Evolutionary conservation across 2,797 vertebrate genomes (phyloP).

Genomic region (Poeciliopsis turneri): DNA sequence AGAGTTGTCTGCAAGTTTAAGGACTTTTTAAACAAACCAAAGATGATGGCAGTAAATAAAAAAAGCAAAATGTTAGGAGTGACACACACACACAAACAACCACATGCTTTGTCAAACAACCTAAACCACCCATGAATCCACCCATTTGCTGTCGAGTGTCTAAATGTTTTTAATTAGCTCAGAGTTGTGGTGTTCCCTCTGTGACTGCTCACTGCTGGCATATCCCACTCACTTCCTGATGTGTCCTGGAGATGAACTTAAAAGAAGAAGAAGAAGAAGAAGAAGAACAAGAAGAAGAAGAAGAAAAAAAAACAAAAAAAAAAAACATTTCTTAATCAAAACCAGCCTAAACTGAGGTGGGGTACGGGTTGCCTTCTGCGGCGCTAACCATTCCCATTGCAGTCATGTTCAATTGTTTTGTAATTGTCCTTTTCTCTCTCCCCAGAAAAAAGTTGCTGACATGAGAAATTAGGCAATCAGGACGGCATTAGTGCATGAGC

Average conservation of each 20-base stretch:
- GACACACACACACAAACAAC: constrained; percentile 53
- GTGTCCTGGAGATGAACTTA: constrained; percentile 76
- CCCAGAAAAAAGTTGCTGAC: constrained; percentile 74
- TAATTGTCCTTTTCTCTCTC: constrained; percentile 75
- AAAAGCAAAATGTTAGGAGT: constrained; percentile 54
- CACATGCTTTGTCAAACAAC: constrained; percentile 59
- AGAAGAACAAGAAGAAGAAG: too few species aligned
- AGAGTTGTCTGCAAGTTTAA: background rate
- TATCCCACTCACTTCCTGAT: constrained; percentile 71
- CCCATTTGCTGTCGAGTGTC: constrained; percentile 70
- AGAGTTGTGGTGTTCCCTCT: constrained; percentile 72
- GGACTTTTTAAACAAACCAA: constrained; percentile 16
- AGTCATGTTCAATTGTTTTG: constrained; percentile 72
- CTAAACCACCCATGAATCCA: constrained; percentile 77
- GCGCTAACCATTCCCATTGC: constrained; percentile 66
- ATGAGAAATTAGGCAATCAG: constrained; percentile 81
- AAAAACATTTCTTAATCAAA: constrained; percentile 66
- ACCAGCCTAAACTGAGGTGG: constrained; percentile 60
- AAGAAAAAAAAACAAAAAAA: constrained; percentile 51
- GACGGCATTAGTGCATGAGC: constrained; percentile 74
- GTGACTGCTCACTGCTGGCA: constrained; percentile 71
- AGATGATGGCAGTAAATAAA: constrained; percentile 38
- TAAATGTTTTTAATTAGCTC: constrained; percentile 83
- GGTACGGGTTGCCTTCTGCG: constrained; percentile 60
- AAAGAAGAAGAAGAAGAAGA: constrained; percentile 34